phyloP scores from a whole-genome alignment of 2,888 invertebrate species.

The Lithophane socia region DNA sequence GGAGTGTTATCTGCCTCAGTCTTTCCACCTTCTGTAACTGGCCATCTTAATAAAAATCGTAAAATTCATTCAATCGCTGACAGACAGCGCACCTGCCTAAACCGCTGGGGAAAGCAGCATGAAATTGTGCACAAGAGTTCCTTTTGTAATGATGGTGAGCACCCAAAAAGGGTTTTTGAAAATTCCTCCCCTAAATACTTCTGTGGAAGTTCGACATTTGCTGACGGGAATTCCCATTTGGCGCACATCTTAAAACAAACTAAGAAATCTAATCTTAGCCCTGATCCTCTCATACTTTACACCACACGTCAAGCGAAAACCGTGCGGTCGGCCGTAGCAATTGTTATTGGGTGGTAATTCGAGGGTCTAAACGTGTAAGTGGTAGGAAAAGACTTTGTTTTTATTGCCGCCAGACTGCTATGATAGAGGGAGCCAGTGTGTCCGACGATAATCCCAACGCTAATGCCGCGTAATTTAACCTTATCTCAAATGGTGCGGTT shows the following conservation, averaged over 20 bases:
- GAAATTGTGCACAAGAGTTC: not conserved
- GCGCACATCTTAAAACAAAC: not conserved
- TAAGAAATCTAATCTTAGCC: not conserved
- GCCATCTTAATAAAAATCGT: not conserved
- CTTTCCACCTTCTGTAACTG: not conserved
- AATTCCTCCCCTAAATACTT: not conserved
- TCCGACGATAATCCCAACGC: constrained; percentile 48
- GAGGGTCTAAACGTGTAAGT: constrained; percentile 75
- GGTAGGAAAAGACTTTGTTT: constrained; percentile 71
- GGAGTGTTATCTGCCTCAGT: too few species aligned
- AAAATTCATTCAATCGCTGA: not conserved
- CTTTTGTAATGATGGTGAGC: not conserved
- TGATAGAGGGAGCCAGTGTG: constrained; percentile 62
- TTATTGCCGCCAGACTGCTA: constrained; percentile 62
- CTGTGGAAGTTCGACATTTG: too few species aligned
- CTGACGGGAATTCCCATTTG: too few species aligned
- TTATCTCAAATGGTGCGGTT: constrained; percentile 41
- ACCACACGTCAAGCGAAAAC: constrained; percentile 62
- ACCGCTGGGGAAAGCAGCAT: not conserved
- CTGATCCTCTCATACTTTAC: constrained; percentile 4
- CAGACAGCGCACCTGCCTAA: too few species aligned
- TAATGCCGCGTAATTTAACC: constrained; percentile 49
- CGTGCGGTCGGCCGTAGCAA: constrained; percentile 73
- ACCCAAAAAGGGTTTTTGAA: not conserved
- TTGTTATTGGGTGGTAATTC: constrained; percentile 82